phyloP scores from a whole-genome alignment of 2,797 vertebrate species.

The Triplophysa bombifrons region DNA sequence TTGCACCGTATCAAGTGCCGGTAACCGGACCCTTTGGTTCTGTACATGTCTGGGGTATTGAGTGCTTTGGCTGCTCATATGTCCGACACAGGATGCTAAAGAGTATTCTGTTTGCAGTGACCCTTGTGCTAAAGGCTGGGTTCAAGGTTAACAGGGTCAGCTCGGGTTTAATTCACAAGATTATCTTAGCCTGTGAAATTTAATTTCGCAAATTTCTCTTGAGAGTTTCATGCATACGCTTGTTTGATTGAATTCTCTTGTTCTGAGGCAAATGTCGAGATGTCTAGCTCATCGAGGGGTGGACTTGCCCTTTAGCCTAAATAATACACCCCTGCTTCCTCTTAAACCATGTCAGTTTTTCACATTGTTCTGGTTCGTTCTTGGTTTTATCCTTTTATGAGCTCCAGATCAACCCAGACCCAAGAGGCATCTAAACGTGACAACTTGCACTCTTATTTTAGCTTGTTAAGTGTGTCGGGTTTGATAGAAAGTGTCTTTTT shows the following conservation, averaged over 20 bases:
- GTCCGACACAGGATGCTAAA: constrained; percentile 22
- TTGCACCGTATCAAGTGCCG: constrained; percentile 5
- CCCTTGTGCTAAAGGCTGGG: not conserved
- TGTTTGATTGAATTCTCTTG: not conserved
- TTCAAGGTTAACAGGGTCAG: constrained; percentile 34
- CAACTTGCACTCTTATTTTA: constrained; percentile 51
- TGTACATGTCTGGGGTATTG: constrained; percentile 23
- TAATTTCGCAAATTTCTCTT: not conserved
- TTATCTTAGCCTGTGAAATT: not conserved
- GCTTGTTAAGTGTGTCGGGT: constrained; percentile 13
- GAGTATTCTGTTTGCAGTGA: constrained; percentile 21
- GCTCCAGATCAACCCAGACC: constrained; percentile 33
- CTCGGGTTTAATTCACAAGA: constrained; percentile 10
- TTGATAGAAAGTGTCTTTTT: constrained; percentile 8
- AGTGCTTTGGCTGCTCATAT: constrained; percentile 18
- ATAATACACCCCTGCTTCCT: not conserved
- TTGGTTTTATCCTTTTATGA: not conserved
- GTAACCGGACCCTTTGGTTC: constrained; percentile 40
- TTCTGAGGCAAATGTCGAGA: not conserved
- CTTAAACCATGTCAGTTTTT: not conserved
- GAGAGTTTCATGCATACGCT: not conserved
- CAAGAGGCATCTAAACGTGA: constrained; percentile 32
- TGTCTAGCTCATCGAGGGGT: not conserved
- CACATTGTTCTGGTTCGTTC: constrained; percentile 25
- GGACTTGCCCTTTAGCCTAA: constrained; percentile 12